Evolutionary conservation across 2,888 invertebrate species (phyloP).

Genomic region (Aphelenchoides bicaudatus): DNA sequence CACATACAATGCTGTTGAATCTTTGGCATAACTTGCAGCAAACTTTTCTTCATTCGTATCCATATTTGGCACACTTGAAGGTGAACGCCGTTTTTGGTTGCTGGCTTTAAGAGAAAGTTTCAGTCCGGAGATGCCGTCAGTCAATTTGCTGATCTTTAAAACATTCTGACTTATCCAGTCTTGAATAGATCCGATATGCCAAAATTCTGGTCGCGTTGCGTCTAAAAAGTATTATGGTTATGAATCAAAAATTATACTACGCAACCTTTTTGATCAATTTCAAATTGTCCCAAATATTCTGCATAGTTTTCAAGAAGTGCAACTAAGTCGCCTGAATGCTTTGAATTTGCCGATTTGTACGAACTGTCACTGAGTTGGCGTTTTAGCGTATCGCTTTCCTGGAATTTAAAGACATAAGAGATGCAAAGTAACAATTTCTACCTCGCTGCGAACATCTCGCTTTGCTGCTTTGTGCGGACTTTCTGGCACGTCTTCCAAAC

Average conservation of each 20-base stretch:
- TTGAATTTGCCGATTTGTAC: constrained; percentile 28
- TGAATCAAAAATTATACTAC: not conserved
- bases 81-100: no score
- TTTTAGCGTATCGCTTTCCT: not conserved
- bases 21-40: constrained; percentile 29
- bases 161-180: constrained; percentile 13
- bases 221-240: not conserved
- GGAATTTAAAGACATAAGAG: not conserved
- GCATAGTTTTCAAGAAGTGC: constrained; percentile 8
- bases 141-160: not conserved
- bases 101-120: constrained; percentile 23
- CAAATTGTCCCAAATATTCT: not conserved
- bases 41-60: constrained; percentile 16
- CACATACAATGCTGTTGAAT: constrained; percentile 31
- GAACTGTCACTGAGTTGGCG: constrained; percentile 26
- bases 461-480: not conserved
- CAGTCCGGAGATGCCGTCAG: constrained; percentile 20
- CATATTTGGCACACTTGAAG: not conserved
- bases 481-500: constrained; percentile 32
- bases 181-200: not conserved
- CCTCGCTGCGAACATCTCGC: not conserved
- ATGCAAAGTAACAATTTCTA: no score
- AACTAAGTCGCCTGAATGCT: constrained; percentile 6
- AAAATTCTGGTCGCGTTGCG: constrained; percentile 8
- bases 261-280: not conserved